Evolutionary conservation across 2,113 vertebrate genomes (phyloP), one percentile per base, ranked within the genome.

Genomic region (Nothobranchius furzeri): DNA sequence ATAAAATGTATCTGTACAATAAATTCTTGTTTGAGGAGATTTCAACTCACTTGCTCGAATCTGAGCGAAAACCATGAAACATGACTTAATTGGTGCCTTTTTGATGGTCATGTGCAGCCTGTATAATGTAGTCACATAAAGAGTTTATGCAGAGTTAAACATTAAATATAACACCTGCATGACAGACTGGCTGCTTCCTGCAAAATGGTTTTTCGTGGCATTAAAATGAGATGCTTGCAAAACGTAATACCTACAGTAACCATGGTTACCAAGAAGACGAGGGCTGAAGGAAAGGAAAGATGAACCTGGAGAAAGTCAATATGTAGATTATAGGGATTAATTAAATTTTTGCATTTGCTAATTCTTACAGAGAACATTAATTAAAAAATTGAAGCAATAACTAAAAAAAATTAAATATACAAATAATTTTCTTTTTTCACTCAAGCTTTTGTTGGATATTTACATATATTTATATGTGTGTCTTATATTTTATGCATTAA

Each of bases 211-310:
- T 47, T 49, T 54, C 42, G 61, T 6, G 59, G 43, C 43, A 53
- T 45, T 75, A 61, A 58, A 58, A 9, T 37, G 54, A 67, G 43
- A 75, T 75, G 65, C 83, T 74, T 82, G 81, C 80, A 89, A 89
- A 85, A 86, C 75, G 67, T 81, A 73, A 82, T 71, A 78, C 60
- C 58, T 59, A 46, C 56, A 37, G 79, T 84, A 69, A 76, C 85
- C 82, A 83, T 83, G 81, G 87, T 81, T 79, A 87, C 85, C 51
- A 57, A 45, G 51, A 13, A 42, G 51, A 82, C 43, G 52, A 63
- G 64, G 37, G 30, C 6, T 9, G n/a, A 12, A 50, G 7, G 13
- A 20, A 12, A 50, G 7, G 13, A 55, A 15, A 45, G 37, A 55
- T 3, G 43, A 56, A 51, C 35, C 57, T 59, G 61, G 48, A 47